Conservation (phyloP, 1,140 invertebrate species). For the Globodera rostochiensis region DNA sequence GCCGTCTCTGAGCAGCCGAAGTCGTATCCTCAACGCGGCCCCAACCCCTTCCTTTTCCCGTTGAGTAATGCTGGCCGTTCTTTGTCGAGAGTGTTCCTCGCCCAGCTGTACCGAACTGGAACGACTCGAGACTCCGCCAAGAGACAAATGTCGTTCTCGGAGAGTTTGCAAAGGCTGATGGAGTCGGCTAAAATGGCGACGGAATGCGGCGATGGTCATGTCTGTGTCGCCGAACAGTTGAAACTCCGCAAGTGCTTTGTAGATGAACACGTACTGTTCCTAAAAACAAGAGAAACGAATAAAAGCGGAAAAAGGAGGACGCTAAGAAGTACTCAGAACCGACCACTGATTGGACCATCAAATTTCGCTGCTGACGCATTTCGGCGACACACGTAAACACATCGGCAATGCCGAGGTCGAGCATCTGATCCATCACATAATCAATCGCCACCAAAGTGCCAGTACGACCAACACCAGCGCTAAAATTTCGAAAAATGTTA, state of each 20-base stretch:
- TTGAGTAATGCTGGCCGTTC: background rate
- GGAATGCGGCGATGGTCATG: constrained; percentile 75
- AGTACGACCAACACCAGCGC: constrained; percentile 84
- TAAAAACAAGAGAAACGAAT: constrained; percentile 65
- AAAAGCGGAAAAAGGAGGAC: constrained; percentile 50
- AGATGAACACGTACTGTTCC: constrained; percentile 97
- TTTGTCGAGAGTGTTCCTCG: background rate
- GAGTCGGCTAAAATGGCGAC: constrained; percentile 71
- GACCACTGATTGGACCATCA: constrained; percentile 82
- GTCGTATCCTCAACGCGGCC: constrained; percentile 7
- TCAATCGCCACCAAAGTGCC: constrained; percentile 85
- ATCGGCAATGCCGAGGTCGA: constrained; percentile 78
- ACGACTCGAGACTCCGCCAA: constrained; percentile 6
- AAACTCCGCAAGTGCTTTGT: constrained; percentile 88
- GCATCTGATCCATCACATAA: constrained; percentile 80
- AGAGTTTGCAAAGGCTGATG: constrained; percentile 63
- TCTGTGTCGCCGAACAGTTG: constrained; percentile 91
- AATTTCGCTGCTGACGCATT: constrained; percentile 84
- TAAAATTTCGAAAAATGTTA: background rate
- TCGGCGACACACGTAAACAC: constrained; percentile 88
- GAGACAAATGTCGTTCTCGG: background rate
- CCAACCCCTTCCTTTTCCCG: constrained; percentile 15
- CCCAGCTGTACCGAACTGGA: background rate
- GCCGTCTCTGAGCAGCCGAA: constrained; percentile 10
- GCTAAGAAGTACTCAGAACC: constrained; percentile 65